phyloP scores from a whole-genome alignment of 2,888 invertebrate genomes.

The Leptinotarsa haldemani region DNA sequence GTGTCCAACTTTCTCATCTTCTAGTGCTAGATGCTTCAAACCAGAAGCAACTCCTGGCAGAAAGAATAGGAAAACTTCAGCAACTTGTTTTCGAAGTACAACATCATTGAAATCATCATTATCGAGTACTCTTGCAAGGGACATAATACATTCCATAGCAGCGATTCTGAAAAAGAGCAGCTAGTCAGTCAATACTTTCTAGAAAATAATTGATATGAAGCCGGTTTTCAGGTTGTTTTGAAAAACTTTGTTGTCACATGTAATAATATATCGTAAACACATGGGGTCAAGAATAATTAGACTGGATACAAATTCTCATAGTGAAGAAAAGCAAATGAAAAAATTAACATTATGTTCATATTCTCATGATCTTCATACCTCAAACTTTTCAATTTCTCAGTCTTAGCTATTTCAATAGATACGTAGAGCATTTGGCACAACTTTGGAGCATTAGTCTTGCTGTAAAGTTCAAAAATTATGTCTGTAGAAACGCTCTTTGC shows the following conservation, averaged over 20 bases:
- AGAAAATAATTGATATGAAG: too few relatives aligned
- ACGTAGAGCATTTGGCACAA: constrained; percentile 76
- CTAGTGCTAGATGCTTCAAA: constrained; percentile 71
- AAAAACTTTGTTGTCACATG: too few relatives aligned
- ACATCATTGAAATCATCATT: constrained; percentile 69
- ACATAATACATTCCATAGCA: constrained; percentile 73
- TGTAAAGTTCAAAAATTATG: constrained; percentile 70
- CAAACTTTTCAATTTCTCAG: constrained; percentile 73
- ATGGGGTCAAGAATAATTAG: too few relatives aligned
- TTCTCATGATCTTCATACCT: constrained; percentile 67
- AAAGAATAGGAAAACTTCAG: constrained; percentile 72
- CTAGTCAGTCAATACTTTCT: neutral
- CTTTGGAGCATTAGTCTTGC: constrained; percentile 70
- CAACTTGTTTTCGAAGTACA: constrained; percentile 67
- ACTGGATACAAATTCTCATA: too few relatives aligned
- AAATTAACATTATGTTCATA: neutral
- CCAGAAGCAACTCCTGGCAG: constrained; percentile 75
- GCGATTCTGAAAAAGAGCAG: constrained; percentile 61
- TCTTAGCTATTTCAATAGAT: constrained; percentile 74
- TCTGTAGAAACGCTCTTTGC: constrained; percentile 67
- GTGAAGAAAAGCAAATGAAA: too few relatives aligned
- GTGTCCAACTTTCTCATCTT: constrained; percentile 73
- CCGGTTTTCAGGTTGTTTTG: too few relatives aligned
- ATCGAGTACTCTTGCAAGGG: constrained; percentile 72
- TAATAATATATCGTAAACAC: too few relatives aligned